A percentile compares a stretch with the other conserved stretches of the same genome.
phyloP scores from a whole-genome alignment of 2,113 vertebrate genomes.

The Silurus asotus region DNA sequence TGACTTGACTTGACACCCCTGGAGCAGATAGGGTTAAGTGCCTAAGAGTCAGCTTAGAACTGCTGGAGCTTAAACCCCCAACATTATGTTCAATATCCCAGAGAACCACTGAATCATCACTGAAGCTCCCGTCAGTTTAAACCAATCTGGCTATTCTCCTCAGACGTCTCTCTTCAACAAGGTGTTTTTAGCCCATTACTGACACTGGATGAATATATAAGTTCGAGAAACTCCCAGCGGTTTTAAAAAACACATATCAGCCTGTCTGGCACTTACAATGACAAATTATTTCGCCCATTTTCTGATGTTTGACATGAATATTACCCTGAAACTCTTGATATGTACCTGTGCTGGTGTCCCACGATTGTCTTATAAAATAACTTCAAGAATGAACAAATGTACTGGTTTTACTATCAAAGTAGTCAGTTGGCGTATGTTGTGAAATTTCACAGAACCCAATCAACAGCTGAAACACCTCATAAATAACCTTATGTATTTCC shows the following conservation, averaged over 20 bases:
- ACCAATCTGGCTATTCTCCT: background rate
- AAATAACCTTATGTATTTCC: background rate
- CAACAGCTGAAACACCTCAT: background rate
- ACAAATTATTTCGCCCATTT: background rate
- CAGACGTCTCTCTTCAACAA: background rate
- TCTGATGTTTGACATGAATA: background rate
- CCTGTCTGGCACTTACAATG: background rate
- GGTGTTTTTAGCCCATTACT: background rate
- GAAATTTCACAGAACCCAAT: background rate
- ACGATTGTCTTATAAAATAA: background rate
- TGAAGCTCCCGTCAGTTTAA: background rate
- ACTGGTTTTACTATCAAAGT: background rate
- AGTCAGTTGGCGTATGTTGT: background rate
- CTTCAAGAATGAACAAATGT: background rate
- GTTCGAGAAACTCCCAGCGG: background rate
- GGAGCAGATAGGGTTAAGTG: too few relatives aligned
- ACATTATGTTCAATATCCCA: too few relatives aligned
- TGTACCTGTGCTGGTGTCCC: background rate
- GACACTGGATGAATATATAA: background rate
- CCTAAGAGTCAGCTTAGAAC: too few relatives aligned
- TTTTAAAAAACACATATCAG: background rate
- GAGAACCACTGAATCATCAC: too few relatives aligned
- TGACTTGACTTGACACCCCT: too few relatives aligned
- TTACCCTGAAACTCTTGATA: background rate
- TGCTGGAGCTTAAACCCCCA: too few relatives aligned